Evolutionary conservation across 1,140 invertebrate genomes (phyloP).

Genomic region (Hylaeus volcanicus): DNA sequence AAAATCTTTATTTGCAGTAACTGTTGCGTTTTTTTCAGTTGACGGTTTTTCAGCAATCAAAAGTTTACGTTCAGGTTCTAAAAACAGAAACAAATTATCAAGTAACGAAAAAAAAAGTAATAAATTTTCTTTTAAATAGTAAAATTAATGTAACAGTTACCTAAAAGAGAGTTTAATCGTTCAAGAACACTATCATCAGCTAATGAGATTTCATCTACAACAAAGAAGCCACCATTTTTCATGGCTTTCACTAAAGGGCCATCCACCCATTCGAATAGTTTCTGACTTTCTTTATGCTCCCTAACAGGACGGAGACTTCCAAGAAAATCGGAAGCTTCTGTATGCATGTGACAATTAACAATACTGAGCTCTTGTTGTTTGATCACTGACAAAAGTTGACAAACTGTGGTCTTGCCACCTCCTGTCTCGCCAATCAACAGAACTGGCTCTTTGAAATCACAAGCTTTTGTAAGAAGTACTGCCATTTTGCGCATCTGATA

Average conservation of each 20-base stretch:
- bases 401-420: constrained; percentile 98
- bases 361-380: constrained; percentile 85
- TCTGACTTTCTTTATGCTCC: constrained; percentile 81
- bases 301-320: constrained; percentile 96
- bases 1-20: constrained; percentile 90
- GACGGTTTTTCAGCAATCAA: constrained; percentile 92
- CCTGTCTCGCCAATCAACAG: constrained; percentile 98
- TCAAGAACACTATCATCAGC: constrained; percentile 99
- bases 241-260: constrained; percentile 96
- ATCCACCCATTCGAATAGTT: constrained; percentile 98
- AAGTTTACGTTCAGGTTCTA: constrained; percentile 94
- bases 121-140: background rate
- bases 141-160: constrained; percentile 63
- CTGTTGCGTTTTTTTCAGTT: constrained; percentile 78
- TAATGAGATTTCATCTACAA: constrained; percentile 99
- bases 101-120: constrained; percentile 15
- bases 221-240: constrained; percentile 92
- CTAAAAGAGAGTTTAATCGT: constrained; percentile 95
- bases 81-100: constrained; percentile 44
- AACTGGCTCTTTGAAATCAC: constrained; percentile 96
- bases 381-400: constrained; percentile 91
- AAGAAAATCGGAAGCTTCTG: constrained; percentile 98
- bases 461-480: constrained; percentile 94
- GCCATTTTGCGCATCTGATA: constrained; percentile 94
- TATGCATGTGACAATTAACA: constrained; percentile 99